Evolutionary conservation across 2,797 vertebrate species (phyloP).

Genomic region (Macroramphosus scolopax): DNA sequence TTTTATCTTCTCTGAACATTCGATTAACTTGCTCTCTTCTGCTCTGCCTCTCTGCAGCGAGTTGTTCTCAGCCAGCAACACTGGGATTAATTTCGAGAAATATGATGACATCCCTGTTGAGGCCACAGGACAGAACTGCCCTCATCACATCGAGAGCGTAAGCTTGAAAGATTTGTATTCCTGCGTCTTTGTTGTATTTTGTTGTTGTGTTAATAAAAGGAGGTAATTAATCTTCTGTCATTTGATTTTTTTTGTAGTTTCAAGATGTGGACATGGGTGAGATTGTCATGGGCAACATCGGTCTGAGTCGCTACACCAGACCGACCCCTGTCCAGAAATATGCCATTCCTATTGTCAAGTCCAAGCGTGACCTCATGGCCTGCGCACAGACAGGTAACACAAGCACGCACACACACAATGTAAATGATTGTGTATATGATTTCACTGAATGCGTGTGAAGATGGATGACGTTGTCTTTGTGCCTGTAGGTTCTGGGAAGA

Average conservation of each 20-base stretch:
- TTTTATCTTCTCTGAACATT: neutral
- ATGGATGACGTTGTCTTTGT: conserved; percentile 10
- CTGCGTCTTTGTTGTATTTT: neutral
- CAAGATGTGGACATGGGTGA: conserved; percentile 95
- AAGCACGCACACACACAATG: neutral
- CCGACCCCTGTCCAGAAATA: conserved; percentile 98
- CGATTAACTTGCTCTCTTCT: neutral
- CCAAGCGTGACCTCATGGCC: conserved; percentile 96
- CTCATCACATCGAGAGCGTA: conserved; percentile 94
- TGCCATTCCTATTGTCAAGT: conserved; percentile 95
- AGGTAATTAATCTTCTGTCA: too few species aligned
- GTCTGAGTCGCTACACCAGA: conserved; percentile 89
- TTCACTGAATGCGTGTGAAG: neutral
- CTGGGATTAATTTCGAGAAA: conserved; percentile 98
- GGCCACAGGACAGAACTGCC: conserved; percentile 91
- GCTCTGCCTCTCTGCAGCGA: conserved; percentile 74
- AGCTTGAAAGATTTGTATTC: conserved; percentile 58
- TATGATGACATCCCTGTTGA: conserved; percentile 98
- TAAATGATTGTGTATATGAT: too few species aligned
- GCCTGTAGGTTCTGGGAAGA: conserved; percentile 90
- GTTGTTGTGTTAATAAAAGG: too few species aligned
- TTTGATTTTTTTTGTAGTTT: conserved; percentile 76
- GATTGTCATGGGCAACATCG: conserved; percentile 94
- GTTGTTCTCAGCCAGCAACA: conserved; percentile 92
- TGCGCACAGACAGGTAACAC: conserved; percentile 91